phyloP scores from a whole-genome alignment of 2,113 vertebrate species.

The Phoenicopterus ruber region DNA sequence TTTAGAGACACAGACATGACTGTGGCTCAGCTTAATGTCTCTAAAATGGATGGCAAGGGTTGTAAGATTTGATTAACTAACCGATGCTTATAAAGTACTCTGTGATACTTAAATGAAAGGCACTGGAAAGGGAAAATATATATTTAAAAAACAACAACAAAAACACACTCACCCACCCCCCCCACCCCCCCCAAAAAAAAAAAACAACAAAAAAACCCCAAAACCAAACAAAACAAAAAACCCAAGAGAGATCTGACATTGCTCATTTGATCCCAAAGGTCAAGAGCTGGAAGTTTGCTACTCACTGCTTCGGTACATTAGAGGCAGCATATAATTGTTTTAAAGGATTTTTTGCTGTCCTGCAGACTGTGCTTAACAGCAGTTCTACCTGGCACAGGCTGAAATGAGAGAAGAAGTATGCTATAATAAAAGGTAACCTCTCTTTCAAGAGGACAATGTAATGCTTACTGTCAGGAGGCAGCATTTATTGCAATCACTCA shows the following conservation, averaged over 20 bases:
- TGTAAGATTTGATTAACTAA: not conserved
- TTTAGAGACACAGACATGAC: not conserved
- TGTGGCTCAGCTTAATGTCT: not conserved
- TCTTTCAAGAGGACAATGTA: not conserved
- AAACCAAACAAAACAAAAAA: no score
- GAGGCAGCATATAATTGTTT: not conserved
- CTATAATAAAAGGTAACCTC: not conserved
- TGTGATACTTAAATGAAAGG: not conserved
- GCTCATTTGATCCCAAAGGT: not conserved
- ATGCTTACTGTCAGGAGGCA: slow-evolving; percentile 25
- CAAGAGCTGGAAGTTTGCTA: not conserved
- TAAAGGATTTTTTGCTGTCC: not conserved
- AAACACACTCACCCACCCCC: no score
- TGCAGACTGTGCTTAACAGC: not conserved
- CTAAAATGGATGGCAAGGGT: not conserved
- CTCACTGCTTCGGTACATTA: not conserved
- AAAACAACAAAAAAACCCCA: fast-evolving
- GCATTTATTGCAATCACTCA: not conserved
- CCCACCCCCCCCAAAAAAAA: no score
- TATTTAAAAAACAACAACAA: not conserved
- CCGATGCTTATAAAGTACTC: not conserved
- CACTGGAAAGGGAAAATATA: not conserved
- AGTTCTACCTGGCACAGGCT: not conserved
- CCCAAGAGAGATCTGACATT: not conserved
- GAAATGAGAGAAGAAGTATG: not conserved